A percentile compares a stretch with the other conserved stretches of the same genome.
Conservation (phyloP, 2,113 vertebrate genomes). For the Zingel zingel region DNA sequence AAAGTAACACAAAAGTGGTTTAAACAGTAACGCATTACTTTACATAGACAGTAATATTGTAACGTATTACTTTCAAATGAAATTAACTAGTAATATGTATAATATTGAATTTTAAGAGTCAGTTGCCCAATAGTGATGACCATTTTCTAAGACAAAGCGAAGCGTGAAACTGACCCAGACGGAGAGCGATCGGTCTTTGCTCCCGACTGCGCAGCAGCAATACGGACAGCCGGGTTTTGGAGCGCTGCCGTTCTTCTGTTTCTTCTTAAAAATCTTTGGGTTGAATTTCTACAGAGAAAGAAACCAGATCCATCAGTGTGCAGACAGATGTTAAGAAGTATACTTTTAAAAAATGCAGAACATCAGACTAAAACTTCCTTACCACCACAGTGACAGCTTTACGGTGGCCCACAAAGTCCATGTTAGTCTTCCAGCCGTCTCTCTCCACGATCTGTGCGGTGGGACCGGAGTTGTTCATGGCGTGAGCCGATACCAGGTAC, state of each 20-base stretch:
- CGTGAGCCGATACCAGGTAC: slow-evolving; percentile 97
- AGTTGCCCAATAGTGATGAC: neutral
- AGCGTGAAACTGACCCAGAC: slow-evolving; percentile 90
- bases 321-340: neutral
- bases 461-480: slow-evolving; percentile 99
- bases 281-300: slow-evolving; percentile 93
- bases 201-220: slow-evolving; percentile 98
- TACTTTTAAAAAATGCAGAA: neutral
- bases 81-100: no score
- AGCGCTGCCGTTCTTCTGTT: slow-evolving; percentile 97
- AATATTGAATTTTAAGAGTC: no score
- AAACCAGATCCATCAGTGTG: neutral
- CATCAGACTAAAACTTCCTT: slow-evolving; percentile 7
- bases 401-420: slow-evolving; percentile 98
- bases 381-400: slow-evolving; percentile 99
- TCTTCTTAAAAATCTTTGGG: slow-evolving; percentile 99
- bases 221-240: slow-evolving; percentile 94
- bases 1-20: no score
- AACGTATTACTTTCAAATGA: no score
- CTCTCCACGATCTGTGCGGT: slow-evolving; percentile 98
- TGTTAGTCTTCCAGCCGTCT: slow-evolving; percentile 98
- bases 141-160: neutral
- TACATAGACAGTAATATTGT: no score
- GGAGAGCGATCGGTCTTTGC: slow-evolving; percentile 97
- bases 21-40: no score